These are phyloP conservation scores for Tipula unca DNA, from an alignment of 2,888 invertebrate genomes.

Conservation along the genomic window DNA sequence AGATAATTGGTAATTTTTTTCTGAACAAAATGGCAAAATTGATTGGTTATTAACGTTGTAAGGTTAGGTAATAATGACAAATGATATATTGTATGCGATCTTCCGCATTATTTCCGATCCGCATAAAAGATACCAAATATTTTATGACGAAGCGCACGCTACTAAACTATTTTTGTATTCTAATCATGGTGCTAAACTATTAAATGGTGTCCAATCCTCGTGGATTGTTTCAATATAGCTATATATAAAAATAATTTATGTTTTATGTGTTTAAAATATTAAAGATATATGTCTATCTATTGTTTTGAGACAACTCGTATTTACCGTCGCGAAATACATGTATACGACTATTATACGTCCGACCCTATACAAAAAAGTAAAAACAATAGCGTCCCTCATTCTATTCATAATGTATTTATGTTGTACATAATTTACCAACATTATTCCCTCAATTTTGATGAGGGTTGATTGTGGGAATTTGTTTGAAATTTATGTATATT, in stretches of 20 bases:
- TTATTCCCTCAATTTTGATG: background rate
- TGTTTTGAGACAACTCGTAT: background rate
- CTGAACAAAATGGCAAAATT: background rate
- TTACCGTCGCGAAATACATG: background rate
- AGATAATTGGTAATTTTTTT: background rate
- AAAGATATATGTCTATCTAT: background rate
- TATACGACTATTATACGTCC: background rate
- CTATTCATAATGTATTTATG: background rate
- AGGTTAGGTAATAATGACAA: background rate
- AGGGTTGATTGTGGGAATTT: constrained; percentile 8
- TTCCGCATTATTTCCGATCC: too few relatives aligned
- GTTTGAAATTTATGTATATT: background rate
- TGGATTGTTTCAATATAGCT: background rate
- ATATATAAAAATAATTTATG: background rate
- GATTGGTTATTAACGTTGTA: background rate
- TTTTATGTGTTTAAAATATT: background rate
- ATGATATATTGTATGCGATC: background rate
- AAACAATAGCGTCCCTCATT: background rate
- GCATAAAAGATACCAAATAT: too few relatives aligned
- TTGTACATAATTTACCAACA: background rate
- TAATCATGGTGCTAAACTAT: background rate
- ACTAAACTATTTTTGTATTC: background rate
- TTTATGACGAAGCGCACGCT: too few relatives aligned
- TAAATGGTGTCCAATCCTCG: background rate
- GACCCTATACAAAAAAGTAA: background rate